phyloP scores from a whole-genome alignment of 2,888 invertebrate species.

The Pediacus dermestoides region DNA sequence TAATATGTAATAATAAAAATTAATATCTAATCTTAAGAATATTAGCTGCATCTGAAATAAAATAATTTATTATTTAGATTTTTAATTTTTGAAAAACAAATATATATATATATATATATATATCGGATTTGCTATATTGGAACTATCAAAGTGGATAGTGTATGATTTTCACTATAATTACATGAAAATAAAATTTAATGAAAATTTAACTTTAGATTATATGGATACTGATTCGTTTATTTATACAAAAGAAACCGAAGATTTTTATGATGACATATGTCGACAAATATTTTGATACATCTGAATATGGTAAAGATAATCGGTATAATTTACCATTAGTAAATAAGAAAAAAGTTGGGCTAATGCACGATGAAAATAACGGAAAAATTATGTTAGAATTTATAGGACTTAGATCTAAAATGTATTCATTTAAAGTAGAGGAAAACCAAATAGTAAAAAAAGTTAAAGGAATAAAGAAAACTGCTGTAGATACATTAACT shows the following conservation, averaged over 20 bases:
- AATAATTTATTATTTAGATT: too few relatives aligned
- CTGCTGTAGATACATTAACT: too few relatives aligned
- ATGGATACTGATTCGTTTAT: conserved; percentile 21
- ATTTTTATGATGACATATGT: conserved; percentile 21
- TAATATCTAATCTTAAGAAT: too few relatives aligned
- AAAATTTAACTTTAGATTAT: conserved; percentile 18
- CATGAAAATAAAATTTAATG: conserved; percentile 16
- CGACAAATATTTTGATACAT: conserved; percentile 23
- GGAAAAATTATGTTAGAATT: conserved; percentile 29
- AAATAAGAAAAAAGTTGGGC: conserved; percentile 37
- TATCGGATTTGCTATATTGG: conserved; percentile 25
- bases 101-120: conserved; percentile 32
- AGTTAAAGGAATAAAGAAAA: too few relatives aligned
- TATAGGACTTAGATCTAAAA: conserved; percentile 34
- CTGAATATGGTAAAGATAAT: conserved; percentile 34
- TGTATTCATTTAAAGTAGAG: too few relatives aligned
- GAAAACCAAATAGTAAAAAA: too few relatives aligned
- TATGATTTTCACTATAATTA: conserved; percentile 30
- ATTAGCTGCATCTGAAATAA: too few relatives aligned
- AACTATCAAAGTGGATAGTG: conserved; percentile 26
- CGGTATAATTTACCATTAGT: conserved; percentile 28
- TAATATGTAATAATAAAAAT: too few relatives aligned
- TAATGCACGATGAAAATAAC: conserved; percentile 40
- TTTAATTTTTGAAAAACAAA: too few relatives aligned
- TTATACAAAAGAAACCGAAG: conserved; percentile 13